Conservation (phyloP, 2,797 vertebrate genomes). For the Chelmon rostratus region DNA sequence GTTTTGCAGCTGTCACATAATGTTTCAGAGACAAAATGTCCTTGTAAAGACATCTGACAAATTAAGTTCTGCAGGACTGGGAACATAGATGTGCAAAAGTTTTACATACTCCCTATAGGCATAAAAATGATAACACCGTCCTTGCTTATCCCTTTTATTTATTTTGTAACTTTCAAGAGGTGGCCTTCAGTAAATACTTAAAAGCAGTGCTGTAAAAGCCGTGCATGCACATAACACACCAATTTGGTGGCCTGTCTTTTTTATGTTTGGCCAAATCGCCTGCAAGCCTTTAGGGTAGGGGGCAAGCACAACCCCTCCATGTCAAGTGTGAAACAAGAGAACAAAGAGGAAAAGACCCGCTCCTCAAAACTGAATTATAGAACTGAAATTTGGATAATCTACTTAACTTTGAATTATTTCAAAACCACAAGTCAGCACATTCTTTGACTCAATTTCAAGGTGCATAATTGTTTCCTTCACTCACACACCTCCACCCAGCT, state of each 20-base stretch:
- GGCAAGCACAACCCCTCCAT: slow-evolving; percentile 21
- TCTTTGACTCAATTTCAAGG: slow-evolving; percentile 28
- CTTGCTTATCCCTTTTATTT: slow-evolving; percentile 11
- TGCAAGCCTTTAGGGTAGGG: slow-evolving; percentile 20
- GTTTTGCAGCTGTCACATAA: not conserved
- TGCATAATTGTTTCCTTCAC: not conserved
- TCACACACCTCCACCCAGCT: no score
- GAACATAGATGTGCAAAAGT: not conserved
- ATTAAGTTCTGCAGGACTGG: not conserved
- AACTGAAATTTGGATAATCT: slow-evolving; percentile 33
- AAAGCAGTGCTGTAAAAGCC: slow-evolving; percentile 18
- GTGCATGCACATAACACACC: not conserved
- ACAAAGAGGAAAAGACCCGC: slow-evolving; percentile 9
- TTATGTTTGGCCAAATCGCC: slow-evolving; percentile 18
- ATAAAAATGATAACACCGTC: not conserved
- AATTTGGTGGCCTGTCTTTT: slow-evolving; percentile 13
- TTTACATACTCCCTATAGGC: slow-evolving; percentile 25
- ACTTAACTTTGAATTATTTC: slow-evolving; percentile 25
- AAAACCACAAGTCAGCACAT: slow-evolving; percentile 38
- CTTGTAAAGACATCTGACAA: slow-evolving; percentile 22
- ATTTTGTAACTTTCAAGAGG: not conserved
- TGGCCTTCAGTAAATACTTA: slow-evolving; percentile 12
- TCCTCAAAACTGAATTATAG: slow-evolving; percentile 37
- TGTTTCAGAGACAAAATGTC: slow-evolving; percentile 22
- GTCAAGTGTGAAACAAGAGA: no score